These are phyloP conservation scores for Nephrotoma guestfalica DNA, from an alignment of 2,888 invertebrate species.

Conservation along the genomic window DNA sequence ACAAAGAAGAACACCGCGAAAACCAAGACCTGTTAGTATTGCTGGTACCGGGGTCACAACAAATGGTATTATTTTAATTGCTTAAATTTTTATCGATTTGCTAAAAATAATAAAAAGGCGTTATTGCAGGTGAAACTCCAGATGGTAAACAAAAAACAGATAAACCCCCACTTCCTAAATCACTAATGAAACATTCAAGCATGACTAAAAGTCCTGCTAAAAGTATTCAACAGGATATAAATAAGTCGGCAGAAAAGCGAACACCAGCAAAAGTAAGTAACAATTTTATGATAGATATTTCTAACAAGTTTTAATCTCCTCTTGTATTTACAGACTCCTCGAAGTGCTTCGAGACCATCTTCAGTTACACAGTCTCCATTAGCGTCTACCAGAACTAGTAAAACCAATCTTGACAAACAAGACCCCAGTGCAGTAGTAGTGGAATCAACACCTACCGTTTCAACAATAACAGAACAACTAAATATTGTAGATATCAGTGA, in stretches of 20 bases:
- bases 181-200: not conserved
- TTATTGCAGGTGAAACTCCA: constrained; percentile 34
- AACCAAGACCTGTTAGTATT: constrained; percentile 68
- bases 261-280: not conserved
- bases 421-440: not conserved
- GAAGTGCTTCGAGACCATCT: not conserved
- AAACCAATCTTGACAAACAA: not conserved
- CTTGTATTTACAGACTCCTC: not conserved
- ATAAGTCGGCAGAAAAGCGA: not conserved
- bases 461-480: not conserved
- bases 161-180: constrained; percentile 36
- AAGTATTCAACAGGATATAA: not conserved
- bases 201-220: not conserved
- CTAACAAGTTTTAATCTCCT: not conserved
- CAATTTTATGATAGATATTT: not conserved
- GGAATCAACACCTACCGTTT: not conserved
- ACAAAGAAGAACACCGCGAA: constrained; percentile 47
- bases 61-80: constrained; percentile 30
- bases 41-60: constrained; percentile 67
- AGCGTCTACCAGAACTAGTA: not conserved
- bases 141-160: constrained; percentile 29
- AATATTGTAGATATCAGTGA: not conserved
- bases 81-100: constrained; percentile 5
- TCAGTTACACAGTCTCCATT: not conserved
- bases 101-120: constrained; percentile 18